These are phyloP conservation scores for Actinia tenebrosa DNA, from an alignment of 64 coral and sea anemone genomes.

Conservation along the genomic window DNA sequence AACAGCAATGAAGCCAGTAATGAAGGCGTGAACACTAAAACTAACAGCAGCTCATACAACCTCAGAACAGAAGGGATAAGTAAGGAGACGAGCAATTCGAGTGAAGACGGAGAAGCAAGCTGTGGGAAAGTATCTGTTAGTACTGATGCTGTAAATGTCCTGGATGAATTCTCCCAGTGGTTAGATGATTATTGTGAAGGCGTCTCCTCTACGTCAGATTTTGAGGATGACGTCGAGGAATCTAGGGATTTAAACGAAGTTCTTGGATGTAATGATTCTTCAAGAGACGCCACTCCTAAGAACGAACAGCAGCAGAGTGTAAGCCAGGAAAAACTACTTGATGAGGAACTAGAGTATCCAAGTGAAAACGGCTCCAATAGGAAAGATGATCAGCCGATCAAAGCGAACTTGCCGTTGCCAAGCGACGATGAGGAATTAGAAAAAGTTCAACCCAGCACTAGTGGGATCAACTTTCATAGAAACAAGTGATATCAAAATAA, in stretches of 20 bases:
- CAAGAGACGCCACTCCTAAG: neutral
- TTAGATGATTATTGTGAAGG: neutral
- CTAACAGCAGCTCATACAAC: neutral
- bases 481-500: no score
- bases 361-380: neutral
- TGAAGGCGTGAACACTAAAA: neutral
- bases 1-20: neutral
- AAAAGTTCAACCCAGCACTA: neutral
- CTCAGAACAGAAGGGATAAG: neutral
- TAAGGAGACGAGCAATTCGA: neutral
- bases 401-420: neutral
- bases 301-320: neutral
- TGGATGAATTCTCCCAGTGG: constrained; percentile 3
- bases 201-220: neutral
- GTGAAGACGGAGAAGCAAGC: neutral
- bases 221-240: neutral
- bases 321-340: neutral
- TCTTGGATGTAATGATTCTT: neutral
- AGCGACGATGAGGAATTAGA: neutral
- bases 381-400: neutral
- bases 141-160: neutral
- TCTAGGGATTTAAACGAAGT: neutral
- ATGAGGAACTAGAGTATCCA: neutral
- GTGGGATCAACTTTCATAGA: no score
- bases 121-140: neutral